Evolutionary conservation across 2,113 vertebrate genomes (phyloP).

Genomic region (Pungitius pungitius): DNA sequence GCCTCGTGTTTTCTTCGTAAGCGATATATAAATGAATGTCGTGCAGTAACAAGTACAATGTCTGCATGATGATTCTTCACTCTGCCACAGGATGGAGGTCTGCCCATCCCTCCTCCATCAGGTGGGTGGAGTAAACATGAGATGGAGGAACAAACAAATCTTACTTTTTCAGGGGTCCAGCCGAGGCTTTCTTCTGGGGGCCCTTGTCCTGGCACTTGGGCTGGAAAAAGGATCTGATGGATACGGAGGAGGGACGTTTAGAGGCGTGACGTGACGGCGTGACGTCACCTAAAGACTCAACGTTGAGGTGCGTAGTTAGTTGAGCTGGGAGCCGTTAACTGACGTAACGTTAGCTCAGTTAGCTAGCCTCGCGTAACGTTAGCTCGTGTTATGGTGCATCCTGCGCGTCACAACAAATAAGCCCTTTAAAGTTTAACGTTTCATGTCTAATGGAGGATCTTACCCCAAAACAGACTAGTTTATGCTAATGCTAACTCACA

Average conservation of each 20-base stretch:
- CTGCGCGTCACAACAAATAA: background rate
- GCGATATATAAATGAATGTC: too few relatives aligned
- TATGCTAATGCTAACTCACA: slow-evolving; percentile 7
- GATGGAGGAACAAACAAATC: background rate
- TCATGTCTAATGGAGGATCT: too few relatives aligned
- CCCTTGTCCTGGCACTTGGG: slow-evolving; percentile 79
- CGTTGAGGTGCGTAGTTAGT: too few relatives aligned
- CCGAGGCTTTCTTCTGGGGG: slow-evolving; percentile 57
- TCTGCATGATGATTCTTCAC: background rate
- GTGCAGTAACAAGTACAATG: background rate
- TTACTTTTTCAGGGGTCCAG: slow-evolving; percentile 64
- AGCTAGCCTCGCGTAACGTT: background rate
- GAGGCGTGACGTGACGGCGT: too few relatives aligned
- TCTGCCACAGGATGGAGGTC: too few relatives aligned
- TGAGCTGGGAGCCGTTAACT: too few relatives aligned
- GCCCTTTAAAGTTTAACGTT: background rate
- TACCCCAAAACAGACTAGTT: background rate
- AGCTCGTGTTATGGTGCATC: background rate
- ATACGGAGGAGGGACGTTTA: background rate
- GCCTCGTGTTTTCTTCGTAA: too few relatives aligned
- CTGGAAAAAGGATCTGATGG: slow-evolving; percentile 87
- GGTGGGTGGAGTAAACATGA: background rate
- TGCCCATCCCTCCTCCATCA: background rate
- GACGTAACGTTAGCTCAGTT: background rate
- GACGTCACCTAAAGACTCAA: too few relatives aligned